Evolutionary conservation across 2,888 invertebrate species (phyloP).

Genomic region (Chrysina gloriosa): DNA sequence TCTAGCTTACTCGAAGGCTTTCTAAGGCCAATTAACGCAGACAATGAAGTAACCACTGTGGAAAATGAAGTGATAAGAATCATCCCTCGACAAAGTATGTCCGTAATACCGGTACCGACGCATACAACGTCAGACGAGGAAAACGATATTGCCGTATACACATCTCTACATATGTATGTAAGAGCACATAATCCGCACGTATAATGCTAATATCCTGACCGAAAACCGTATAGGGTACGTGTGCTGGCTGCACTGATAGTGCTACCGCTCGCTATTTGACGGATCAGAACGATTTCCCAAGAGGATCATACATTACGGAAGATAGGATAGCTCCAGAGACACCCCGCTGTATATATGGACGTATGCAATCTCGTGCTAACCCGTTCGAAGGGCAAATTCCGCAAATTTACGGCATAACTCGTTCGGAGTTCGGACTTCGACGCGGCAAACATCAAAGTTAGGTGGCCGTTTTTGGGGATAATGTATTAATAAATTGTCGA

Average conservation of each 20-base stretch:
- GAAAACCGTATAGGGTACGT: neutral
- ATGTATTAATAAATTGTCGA: too few species aligned
- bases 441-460: too few species aligned
- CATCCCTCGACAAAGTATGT: slow-evolving; percentile 6
- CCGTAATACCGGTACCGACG: neutral
- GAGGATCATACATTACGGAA: slow-evolving; percentile 55
- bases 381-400: slow-evolving; percentile 26
- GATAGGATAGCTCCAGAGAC: slow-evolving; percentile 47
- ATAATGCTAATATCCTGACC: slow-evolving; percentile 12
- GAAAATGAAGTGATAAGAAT: slow-evolving; percentile 38
- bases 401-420: slow-evolving; percentile 28
- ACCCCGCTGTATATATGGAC: neutral
- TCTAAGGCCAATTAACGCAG: slow-evolving; percentile 27
- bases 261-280: slow-evolving; percentile 51
- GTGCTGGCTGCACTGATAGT: slow-evolving; percentile 10
- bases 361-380: slow-evolving; percentile 42
- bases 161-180: neutral
- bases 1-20: too few species aligned
- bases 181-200: neutral
- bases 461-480: too few species aligned
- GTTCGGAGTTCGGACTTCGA: too few species aligned
- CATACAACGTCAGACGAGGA: neutral
- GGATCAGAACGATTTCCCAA: slow-evolving; percentile 58
- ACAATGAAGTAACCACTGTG: slow-evolving; percentile 22
- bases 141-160: neutral